Base-by-base conservation (phyloP, 2,888 invertebrate genomes). In the Gymnosoma rotundatum region DNA sequence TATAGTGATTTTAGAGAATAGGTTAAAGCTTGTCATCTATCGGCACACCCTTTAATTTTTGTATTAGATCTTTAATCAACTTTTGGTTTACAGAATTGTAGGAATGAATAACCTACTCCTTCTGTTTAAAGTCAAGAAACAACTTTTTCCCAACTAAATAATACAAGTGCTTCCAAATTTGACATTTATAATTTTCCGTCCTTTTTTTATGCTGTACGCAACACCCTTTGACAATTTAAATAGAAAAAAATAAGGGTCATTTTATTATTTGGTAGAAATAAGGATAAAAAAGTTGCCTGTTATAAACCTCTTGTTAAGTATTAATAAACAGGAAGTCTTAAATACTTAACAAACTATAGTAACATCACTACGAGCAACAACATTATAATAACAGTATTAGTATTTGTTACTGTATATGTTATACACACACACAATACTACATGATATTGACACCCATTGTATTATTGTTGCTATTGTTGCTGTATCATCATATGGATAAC, bases 301-400 rank as follows among this genome's bases (percentile, higher is more conserved):
- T 74, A 84, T 84, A 80, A 80, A 84, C 58, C 52, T 69, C 78
- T 78, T 74, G 78, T 84, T 81, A 78, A 84, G 84, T 78, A 81
- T 81, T 84, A 84, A 84, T 84, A 84, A 78, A 81, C 84, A 80
- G 84, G 76, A 84, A 78, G 81, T 74, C 78, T 78, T 63, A 81
- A 84, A 74, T 84, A 60, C 78, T 81, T 74, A 84, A 78, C 73
- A 48, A 78, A 81, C 78, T 74, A 69, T 72, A 69, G 14, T 25
- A 66, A n/a, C 20, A 42, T 14, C n/a, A 45, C 70, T 54, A n/a
- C 52, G 16, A 45, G 45, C 45, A 21, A 75, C 56, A 67, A 38
- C 56, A 54, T 48, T 36, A 50, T 60, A 36, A 66, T 61, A 76
- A 52, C 42, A 50, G 56, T 38, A 67, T 58, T 70, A 70, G 54